Evolutionary conservation across 1,140 invertebrate genomes (phyloP).

Genomic region (Temnothorax curvispinosus): DNA sequence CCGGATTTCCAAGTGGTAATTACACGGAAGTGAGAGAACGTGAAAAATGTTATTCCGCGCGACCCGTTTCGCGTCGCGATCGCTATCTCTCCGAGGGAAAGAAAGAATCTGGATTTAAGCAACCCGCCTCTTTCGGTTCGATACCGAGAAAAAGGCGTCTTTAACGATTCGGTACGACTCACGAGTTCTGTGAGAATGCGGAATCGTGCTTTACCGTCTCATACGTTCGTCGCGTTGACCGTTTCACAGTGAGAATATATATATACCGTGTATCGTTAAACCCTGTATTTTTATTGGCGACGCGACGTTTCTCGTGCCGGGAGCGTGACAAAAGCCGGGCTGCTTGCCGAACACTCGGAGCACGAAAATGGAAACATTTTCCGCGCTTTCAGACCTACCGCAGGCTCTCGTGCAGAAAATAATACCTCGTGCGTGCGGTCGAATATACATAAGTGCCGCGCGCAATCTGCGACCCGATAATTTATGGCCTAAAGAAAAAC

Average conservation of each 20-base stretch:
- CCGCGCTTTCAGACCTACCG: conserved; percentile 4
- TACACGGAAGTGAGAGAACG: conserved; percentile 14
- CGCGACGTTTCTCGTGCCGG: not conserved
- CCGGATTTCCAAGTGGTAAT: conserved; percentile 44
- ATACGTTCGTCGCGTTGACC: not conserved
- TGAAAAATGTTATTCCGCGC: conserved; percentile 17
- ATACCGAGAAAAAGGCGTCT: not conserved
- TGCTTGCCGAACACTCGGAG: not conserved
- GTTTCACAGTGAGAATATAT: not conserved
- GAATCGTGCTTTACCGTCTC: not conserved
- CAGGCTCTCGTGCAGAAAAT: conserved; percentile 34
- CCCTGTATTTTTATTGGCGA: conserved; percentile 16
- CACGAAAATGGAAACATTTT: conserved; percentile 38
- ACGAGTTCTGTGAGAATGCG: not conserved
- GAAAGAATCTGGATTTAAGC: not conserved
- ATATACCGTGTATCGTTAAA: not conserved
- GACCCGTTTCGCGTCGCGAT: not conserved
- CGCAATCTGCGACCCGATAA: conserved; percentile 39
- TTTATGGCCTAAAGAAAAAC: conserved; percentile 19
- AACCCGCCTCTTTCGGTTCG: not conserved
- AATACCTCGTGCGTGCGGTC: not conserved
- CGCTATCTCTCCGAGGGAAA: not conserved
- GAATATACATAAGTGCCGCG: not conserved
- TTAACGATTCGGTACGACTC: not conserved
- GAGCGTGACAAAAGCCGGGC: conserved; percentile 1